Evolutionary conservation across 2,113 vertebrate species (phyloP), one percentile per base, ranked within the genome.

Genomic region (Canis aureus): DNA sequence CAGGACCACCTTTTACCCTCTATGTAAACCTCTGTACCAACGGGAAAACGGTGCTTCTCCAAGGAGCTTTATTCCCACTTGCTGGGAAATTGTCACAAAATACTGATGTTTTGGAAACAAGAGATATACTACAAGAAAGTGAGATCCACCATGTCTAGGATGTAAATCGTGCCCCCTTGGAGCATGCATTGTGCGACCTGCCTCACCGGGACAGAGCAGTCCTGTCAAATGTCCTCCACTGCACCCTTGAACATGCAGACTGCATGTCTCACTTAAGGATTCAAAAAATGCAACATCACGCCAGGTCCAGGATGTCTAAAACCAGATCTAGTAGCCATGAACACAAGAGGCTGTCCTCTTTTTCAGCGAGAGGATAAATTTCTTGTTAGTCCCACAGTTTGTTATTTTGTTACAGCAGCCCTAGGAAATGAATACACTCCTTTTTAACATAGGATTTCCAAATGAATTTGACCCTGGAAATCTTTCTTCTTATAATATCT

Each of bases 61-160:
- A 86, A 94, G 53, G 49, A 25, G 64, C 20, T 60, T 88, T 96
- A 85, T 59, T 90, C 35, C 76, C 35, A 59, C 29, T 19, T 89
- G 35, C 16, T 59, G 49, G 78, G 78, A 85, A 94, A 85, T 8
- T 82, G 22, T 71, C 71, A 71, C 53, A 82, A 89, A 86, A 80
- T 84, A 87, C 10, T 85, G 35, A 38, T 93, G 29, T 76, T 92
- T 85, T 81, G 51, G 57, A 23, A 97, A 95, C 12, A 64, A 29
- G 20, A 67, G 49, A 82, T 22, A 83, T 73, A 51, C 15, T 57
- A 55, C 7, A 91, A 51, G 71, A 84, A 69, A 88, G 79, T 78
- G 71, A 67, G n/a, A 74, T 79, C 23, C 19, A 25, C n/a, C 57
- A 25, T 43, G 23, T 81, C 83, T 71, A 35, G 0, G 4, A 20